Conservation (phyloP, 2,888 invertebrate genomes). For the Pogonocherus hispidulus region DNA sequence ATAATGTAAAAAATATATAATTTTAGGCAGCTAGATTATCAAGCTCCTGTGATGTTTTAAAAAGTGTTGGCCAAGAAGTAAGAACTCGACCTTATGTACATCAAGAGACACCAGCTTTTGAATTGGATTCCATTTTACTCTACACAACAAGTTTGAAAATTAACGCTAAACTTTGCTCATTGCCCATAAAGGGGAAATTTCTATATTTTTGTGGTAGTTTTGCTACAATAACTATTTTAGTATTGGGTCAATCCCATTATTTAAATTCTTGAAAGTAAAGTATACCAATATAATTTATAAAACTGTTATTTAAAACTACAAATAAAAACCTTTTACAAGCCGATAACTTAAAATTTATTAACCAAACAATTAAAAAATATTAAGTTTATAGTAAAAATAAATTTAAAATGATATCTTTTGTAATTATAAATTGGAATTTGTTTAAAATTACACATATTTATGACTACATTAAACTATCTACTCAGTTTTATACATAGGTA, state of each 20-base stretch:
- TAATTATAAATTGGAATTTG: conserved; percentile 57
- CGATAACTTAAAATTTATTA: conserved; percentile 19
- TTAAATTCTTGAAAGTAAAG: conserved; percentile 22
- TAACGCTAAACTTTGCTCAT: conserved; percentile 80
- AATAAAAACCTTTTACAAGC: conserved; percentile 11
- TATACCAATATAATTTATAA: conserved; percentile 5
- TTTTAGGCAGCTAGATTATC: conserved; percentile 83
- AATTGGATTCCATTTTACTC: conserved; percentile 82
- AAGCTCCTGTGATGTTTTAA: conserved; percentile 79
- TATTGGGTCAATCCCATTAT: conserved; percentile 74
- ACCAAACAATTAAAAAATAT: not conserved
- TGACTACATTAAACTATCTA: conserved; percentile 17
- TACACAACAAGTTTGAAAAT: conserved; percentile 83
- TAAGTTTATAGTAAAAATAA: conserved; percentile 58
- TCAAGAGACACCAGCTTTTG: conserved; percentile 81
- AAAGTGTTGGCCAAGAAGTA: conserved; percentile 83
- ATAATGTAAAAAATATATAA: too few species aligned
- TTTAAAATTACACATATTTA: conserved; percentile 47
- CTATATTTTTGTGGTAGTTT: conserved; percentile 76
- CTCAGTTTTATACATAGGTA: conserved; percentile 13
- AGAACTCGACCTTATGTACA: conserved; percentile 85
- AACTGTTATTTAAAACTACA: conserved; percentile 3
- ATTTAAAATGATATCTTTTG: conserved; percentile 63
- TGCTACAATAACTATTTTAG: conserved; percentile 74
- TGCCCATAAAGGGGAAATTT: conserved; percentile 80